Base-by-base conservation (phyloP, 2,797 vertebrate species). In the Acridotheres tristis region DNA sequence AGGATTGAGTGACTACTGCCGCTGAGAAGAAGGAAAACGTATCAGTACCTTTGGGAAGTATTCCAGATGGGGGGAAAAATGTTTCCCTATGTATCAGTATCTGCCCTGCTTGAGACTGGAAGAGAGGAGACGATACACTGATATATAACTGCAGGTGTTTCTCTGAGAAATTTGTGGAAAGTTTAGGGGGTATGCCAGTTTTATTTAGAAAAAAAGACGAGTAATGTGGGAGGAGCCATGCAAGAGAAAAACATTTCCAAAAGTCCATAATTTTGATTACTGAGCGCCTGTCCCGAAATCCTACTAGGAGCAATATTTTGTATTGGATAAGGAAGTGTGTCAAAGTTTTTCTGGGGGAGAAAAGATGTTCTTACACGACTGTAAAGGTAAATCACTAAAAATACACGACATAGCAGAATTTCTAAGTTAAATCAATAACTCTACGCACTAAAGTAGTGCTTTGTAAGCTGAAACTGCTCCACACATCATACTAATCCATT, bases 371-470 rank as follows among this genome's bases (percentile, higher is more conserved):
- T 91, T 86, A 76, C 59, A n/a, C 45, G 57, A 18, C 82, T 71
- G 51, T 71, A 86, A 94, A 96, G 83, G 92, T 93, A 94, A 95
- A 96, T 96, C 95, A 95, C 92, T 90, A 93, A 93, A 96, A 95
- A 79, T 86, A 94, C 79, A 69, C 27, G 32, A 88, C 95, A 77
- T 94, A 95, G 95, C 96, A 96, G 88, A 95, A 95, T 94, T 95
- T 94, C 90, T 95, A 95, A 96, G 91, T 96, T 91, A 96, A 96
- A 97, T 96, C 94, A 96, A 96, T 96, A 96, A 95, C 89, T 45
- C 55, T 84, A 76, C 77, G 90, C 84, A 88, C 69, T 89, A 82
- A 95, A 93, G 91, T 78, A 95, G 76, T 95, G 96, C 94, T 96
- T 94, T 94, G 94, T 97, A 97, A 97, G 95, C 96, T 91, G 75